Evolutionary conservation across 2,888 invertebrate species (phyloP).

Genomic region (Coleophora flavipennella): DNA sequence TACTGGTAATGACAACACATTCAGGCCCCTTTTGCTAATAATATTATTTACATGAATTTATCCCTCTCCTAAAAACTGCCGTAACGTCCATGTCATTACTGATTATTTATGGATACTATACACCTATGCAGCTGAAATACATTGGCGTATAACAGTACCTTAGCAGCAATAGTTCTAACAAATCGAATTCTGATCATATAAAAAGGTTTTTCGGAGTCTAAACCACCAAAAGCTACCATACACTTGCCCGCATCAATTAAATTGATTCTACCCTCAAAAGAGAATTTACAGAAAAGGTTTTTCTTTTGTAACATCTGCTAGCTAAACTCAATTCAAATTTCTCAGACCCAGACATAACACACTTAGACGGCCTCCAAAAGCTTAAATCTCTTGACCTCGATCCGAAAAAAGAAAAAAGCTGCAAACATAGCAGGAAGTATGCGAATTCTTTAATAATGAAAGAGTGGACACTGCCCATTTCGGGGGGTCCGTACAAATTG

Average conservation of each 20-base stretch:
- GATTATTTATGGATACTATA: no score
- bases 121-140: no score
- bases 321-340: background rate
- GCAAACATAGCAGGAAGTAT: constrained; percentile 17
- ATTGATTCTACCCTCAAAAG: no score
- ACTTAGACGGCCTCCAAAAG: background rate
- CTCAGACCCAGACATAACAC: background rate
- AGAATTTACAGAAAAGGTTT: background rate
- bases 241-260: no score
- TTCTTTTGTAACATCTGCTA: background rate
- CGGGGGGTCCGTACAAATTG: constrained; percentile 38
- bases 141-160: no score
- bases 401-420: background rate
- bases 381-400: no score
- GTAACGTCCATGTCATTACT: no score
- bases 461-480: constrained; percentile 33
- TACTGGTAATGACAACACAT: background rate
- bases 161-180: no score
- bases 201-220: no score
- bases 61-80: no score
- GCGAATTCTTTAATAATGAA: constrained; percentile 36
- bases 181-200: no score
- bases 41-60: constrained; percentile 17
- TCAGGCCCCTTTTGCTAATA: constrained; percentile 7
- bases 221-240: no score